Evolutionary conservation across 2,113 vertebrate species (phyloP).

Genomic region (Centropus unirufus): DNA sequence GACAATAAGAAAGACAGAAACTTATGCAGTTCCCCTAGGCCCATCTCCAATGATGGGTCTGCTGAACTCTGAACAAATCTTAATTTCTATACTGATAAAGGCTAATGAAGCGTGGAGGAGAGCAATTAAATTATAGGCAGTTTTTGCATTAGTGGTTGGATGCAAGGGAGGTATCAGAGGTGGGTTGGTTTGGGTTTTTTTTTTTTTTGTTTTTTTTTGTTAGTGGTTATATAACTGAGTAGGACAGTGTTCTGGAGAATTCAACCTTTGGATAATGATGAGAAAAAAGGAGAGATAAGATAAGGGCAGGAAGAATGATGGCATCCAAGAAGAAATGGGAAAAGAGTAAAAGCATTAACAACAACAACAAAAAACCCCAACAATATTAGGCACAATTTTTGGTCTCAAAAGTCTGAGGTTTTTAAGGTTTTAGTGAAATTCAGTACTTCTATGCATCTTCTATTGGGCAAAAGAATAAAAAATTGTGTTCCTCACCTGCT

Average conservation of each 20-base stretch:
- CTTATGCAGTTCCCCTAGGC: background rate
- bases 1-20: background rate
- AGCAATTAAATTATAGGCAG: background rate
- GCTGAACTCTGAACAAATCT: background rate
- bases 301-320: background rate
- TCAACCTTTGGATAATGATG: background rate
- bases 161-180: background rate
- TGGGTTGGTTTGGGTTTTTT: no score
- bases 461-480: background rate
- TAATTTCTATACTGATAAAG: slow-evolving; percentile 36
- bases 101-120: background rate
- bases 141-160: background rate
- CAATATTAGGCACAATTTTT: background rate
- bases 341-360: background rate
- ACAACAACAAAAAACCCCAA: background rate
- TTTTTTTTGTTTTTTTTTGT: background rate
- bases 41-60: background rate
- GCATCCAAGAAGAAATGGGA: background rate
- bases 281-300: background rate
- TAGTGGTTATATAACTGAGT: background rate
- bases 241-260: background rate
- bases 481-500: background rate
- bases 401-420: background rate
- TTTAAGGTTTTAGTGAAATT: background rate
- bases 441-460: background rate